A percentile compares a stretch with the other conserved stretches of the same genome.
Conservation (phyloP, 1,140 invertebrate species). For the Drosophila mauritiana region DNA sequence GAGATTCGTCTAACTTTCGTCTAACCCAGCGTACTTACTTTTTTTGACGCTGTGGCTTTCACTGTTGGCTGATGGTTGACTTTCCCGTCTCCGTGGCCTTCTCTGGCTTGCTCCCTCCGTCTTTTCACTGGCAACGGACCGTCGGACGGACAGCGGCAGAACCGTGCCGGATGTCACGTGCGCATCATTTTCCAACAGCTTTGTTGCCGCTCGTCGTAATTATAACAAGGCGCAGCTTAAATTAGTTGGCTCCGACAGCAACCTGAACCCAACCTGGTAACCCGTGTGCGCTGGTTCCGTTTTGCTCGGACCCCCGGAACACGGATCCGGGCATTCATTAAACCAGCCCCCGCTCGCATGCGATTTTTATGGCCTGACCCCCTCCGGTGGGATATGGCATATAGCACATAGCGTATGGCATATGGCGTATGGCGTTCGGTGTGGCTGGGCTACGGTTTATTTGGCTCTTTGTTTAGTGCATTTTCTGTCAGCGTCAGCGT, state of each 20-base stretch:
- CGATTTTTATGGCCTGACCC: slow-evolving; percentile 52
- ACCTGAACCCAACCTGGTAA: slow-evolving; percentile 41
- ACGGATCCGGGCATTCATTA: slow-evolving; percentile 51
- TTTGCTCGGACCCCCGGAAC: slow-evolving; percentile 31
- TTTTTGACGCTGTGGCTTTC: slow-evolving; percentile 34
- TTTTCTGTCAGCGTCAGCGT: slow-evolving; percentile 73
- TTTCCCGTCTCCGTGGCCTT: slow-evolving; percentile 20
- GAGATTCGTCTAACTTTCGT: not conserved
- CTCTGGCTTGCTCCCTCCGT: slow-evolving; percentile 11
- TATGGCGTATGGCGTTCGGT: slow-evolving; percentile 1
- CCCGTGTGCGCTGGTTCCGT: slow-evolving; percentile 42
- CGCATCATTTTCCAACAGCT: slow-evolving; percentile 77
- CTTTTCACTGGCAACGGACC: slow-evolving; percentile 43
- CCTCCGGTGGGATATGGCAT: slow-evolving; percentile 42
- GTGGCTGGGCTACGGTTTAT: slow-evolving; percentile 43
- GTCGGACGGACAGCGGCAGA: slow-evolving; percentile 19
- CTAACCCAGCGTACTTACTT: not conserved
- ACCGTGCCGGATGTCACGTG: slow-evolving; percentile 70
- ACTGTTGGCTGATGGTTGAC: slow-evolving; percentile 43
- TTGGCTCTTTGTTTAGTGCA: slow-evolving; percentile 60
- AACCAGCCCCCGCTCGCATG: slow-evolving; percentile 45
- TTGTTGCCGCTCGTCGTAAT: slow-evolving; percentile 62
- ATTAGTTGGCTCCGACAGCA: slow-evolving; percentile 63
- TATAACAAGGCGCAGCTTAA: slow-evolving; percentile 75
- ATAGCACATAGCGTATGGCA: slow-evolving; percentile 12